Evolutionary conservation across 2,797 vertebrate species (phyloP).

Genomic region (Arremon brunneinucha): DNA sequence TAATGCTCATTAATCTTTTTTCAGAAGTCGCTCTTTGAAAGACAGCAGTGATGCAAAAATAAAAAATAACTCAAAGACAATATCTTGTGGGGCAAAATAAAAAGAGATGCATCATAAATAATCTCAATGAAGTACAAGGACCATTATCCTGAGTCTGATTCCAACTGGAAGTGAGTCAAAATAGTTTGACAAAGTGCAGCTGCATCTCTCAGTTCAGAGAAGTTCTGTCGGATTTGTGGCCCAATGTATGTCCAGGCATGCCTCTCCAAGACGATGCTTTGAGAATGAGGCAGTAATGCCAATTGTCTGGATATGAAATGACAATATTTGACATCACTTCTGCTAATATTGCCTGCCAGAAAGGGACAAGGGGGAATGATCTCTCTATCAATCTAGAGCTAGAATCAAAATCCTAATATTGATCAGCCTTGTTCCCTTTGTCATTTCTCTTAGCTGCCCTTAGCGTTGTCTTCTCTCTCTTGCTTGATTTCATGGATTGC

Average conservation of each 20-base stretch:
- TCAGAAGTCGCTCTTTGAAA: slow-evolving; percentile 49
- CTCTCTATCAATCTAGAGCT: slow-evolving; percentile 22
- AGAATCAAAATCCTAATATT: slow-evolving; percentile 32
- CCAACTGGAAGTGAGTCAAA: neutral
- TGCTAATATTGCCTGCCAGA: slow-evolving; percentile 52
- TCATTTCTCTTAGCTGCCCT: neutral
- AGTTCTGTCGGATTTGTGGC: neutral
- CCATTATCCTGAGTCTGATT: neutral
- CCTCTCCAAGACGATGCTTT: neutral
- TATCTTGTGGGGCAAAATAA: neutral
- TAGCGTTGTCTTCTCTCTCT: neutral
- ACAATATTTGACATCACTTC: slow-evolving; percentile 60
- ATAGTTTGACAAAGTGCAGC: neutral
- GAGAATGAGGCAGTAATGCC: slow-evolving; percentile 9
- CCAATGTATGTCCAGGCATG: slow-evolving; percentile 17
- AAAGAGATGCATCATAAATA: neutral
- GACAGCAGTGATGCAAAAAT: slow-evolving; percentile 11
- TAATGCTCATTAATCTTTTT: slow-evolving; percentile 4
- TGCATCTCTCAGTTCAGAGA: neutral
- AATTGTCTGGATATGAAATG: slow-evolving; percentile 38
- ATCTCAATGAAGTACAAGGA: neutral
- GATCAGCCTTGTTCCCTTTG: neutral
- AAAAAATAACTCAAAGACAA: slow-evolving; percentile 51
- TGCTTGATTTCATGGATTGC: neutral
- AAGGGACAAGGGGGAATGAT: slow-evolving; percentile 20